These are phyloP conservation scores for Drosophila funebris DNA, from an alignment of 1,140 invertebrate species.

Conservation along the genomic window DNA sequence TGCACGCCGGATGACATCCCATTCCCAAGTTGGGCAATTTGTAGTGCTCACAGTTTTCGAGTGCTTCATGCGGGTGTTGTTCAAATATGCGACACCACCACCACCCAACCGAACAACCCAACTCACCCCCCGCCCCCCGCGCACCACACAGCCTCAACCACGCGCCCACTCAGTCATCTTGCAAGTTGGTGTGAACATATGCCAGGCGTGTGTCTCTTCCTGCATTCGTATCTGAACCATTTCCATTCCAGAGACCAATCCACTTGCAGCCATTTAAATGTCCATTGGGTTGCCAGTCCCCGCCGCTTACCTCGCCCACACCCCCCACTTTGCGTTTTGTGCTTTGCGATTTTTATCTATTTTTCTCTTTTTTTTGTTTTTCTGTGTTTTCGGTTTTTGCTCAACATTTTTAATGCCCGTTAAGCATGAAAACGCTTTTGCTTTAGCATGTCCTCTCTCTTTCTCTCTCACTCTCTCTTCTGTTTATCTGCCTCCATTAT, in stretches of 20 bases:
- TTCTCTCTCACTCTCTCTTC: neutral
- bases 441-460: slow-evolving; percentile 12
- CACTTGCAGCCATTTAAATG: slow-evolving; percentile 38
- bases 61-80: slow-evolving; percentile 74
- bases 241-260: slow-evolving; percentile 7
- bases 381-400: slow-evolving; percentile 52
- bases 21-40: slow-evolving; percentile 57
- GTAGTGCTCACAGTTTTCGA: slow-evolving; percentile 63
- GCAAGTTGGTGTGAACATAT: slow-evolving; percentile 82
- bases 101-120: neutral
- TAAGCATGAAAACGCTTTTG: slow-evolving; percentile 81
- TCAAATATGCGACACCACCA: slow-evolving; percentile 64
- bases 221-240: neutral
- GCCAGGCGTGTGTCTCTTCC: slow-evolving; percentile 67
- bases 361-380: slow-evolving; percentile 34
- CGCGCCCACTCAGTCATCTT: slow-evolving; percentile 20
- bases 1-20: slow-evolving; percentile 31
- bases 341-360: slow-evolving; percentile 60
- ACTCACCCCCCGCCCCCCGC: too few species aligned
- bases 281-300: neutral
- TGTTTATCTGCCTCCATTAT: neutral
- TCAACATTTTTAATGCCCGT: slow-evolving; percentile 78
- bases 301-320: neutral
- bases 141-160: slow-evolving; percentile 42
- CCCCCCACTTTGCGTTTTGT: slow-evolving; percentile 22